Conservation (phyloP, 2,797 vertebrate genomes). For the Zalophus californianus region DNA sequence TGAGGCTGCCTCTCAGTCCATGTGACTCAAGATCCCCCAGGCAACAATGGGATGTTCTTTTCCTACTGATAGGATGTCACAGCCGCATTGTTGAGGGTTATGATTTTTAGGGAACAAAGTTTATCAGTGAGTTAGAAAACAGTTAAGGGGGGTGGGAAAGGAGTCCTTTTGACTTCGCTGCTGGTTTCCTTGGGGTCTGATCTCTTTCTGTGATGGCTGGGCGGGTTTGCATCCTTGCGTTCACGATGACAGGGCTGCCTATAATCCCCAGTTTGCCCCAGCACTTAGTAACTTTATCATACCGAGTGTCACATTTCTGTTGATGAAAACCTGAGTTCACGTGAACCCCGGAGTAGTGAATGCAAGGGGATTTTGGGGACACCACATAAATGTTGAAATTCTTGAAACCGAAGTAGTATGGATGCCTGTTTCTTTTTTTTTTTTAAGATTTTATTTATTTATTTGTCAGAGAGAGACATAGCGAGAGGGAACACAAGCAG, state of each 20-base stretch:
- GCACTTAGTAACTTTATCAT: not conserved
- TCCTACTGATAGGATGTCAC: not conserved
- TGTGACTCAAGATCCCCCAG: not conserved
- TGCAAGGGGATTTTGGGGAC: not conserved
- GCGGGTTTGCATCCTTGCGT: not conserved
- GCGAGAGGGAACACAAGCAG: too few relatives aligned
- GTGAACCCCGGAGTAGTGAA: too few relatives aligned
- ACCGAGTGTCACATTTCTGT: not conserved
- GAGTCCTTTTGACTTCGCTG: not conserved
- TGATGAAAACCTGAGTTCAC: not conserved
- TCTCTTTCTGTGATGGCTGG: not conserved
- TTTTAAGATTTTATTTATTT: too few relatives aligned
- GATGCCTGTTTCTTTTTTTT: not conserved
- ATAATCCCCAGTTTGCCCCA: not conserved
- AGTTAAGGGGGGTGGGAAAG: not conserved
- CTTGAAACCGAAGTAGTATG: not conserved
- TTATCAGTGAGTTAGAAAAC: not conserved
- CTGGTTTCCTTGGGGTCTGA: not conserved
- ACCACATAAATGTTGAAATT: not conserved
- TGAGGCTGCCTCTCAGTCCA: accelerated
- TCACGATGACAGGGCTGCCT: not conserved
- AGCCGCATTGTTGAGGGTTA: not conserved
- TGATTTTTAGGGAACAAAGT: not conserved
- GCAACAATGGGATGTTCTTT: not conserved
- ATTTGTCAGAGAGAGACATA: too few relatives aligned